Evolutionary conservation across 2,797 vertebrate species (phyloP).

Genomic region (Ataeniobius toweri): DNA sequence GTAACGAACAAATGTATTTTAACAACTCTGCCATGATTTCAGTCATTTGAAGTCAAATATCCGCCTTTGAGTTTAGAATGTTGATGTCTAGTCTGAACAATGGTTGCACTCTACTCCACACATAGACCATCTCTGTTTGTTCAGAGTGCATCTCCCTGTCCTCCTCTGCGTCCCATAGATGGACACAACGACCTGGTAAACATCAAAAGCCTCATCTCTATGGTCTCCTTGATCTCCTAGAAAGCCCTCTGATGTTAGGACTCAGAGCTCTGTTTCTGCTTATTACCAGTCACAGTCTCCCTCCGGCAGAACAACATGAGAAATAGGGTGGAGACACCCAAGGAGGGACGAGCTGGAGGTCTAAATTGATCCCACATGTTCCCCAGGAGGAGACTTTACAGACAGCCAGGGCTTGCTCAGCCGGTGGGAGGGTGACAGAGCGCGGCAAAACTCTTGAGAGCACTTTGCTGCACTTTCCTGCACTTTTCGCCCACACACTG

Average conservation of each 20-base stretch:
- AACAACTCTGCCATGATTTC: neutral
- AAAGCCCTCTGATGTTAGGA: conserved; percentile 49
- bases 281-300: conserved; percentile 64
- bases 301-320: conserved; percentile 63
- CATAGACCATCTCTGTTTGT: conserved; percentile 8
- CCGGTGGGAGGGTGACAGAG: conserved; percentile 38
- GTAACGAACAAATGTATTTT: neutral
- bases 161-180: conserved; percentile 23
- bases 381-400: conserved; percentile 64
- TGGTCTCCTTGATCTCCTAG: conserved; percentile 31
- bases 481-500: conserved; percentile 72
- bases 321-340: conserved; percentile 74
- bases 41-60: neutral
- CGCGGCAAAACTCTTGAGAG: conserved; percentile 36
- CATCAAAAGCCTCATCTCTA: conserved; percentile 19
- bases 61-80: neutral
- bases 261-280: conserved; percentile 65
- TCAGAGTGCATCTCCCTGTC: conserved; percentile 19
- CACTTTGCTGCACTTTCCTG: conserved; percentile 67
- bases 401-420: conserved; percentile 33
- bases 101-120: neutral
- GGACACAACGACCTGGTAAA: conserved; percentile 28
- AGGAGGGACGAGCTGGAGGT: conserved; percentile 71
- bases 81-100: neutral
- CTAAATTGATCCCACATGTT: conserved; percentile 83